Conservation (phyloP, 2,113 vertebrate species). For the Hippolais icterina region DNA sequence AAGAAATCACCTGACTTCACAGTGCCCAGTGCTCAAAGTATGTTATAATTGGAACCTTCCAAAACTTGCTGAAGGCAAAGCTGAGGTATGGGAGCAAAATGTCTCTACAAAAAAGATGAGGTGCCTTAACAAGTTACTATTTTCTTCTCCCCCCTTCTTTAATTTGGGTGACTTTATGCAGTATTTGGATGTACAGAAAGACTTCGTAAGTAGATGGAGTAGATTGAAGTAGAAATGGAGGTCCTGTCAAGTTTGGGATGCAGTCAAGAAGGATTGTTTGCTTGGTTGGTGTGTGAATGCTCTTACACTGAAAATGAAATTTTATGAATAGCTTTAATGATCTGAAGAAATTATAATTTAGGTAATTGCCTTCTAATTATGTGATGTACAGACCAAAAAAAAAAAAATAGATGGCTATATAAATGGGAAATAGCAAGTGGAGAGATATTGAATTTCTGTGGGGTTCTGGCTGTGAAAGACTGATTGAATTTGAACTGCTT, state of each 20-base stretch:
- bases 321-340: background rate
- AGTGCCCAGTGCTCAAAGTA: background rate
- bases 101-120: background rate
- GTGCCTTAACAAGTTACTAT: background rate
- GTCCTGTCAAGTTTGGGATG: background rate
- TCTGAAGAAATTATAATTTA: background rate
- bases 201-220: background rate
- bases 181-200: background rate
- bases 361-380: background rate
- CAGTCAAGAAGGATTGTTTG: background rate
- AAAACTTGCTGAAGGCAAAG: background rate
- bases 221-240: background rate
- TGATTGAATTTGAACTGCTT: background rate
- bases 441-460: background rate
- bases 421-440: background rate
- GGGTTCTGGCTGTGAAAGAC: background rate
- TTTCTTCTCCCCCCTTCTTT: accelerated
- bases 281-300: background rate
- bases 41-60: background rate
- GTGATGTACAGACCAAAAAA: background rate
- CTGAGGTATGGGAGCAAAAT: background rate
- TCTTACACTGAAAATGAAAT: background rate
- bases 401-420: background rate
- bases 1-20: background rate
- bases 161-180: background rate